Evolutionary conservation across 1,140 invertebrate genomes (phyloP).

Genomic region (Bilobella aurantiaca): DNA sequence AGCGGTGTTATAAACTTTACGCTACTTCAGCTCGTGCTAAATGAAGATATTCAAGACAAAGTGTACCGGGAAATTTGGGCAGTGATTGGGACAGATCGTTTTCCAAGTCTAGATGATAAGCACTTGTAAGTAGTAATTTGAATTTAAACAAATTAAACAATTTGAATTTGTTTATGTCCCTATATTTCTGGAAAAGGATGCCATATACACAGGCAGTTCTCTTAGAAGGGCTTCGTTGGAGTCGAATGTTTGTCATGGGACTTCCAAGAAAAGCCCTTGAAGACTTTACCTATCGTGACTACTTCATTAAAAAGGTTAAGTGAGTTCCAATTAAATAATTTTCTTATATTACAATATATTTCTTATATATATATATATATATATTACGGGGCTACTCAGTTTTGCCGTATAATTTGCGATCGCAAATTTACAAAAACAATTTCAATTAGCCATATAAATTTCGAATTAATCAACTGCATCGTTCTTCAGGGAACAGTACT

Average conservation of each 20-base stretch:
- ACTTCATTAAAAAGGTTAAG: neutral
- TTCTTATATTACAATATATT: neutral
- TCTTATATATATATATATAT: no score
- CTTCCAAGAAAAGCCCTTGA: neutral
- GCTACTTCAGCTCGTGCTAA: neutral
- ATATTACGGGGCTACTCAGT: no score
- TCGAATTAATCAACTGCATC: no score
- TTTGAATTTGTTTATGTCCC: neutral
- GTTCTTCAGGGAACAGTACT: neutral
- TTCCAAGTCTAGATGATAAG: neutral
- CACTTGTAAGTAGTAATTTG: no score
- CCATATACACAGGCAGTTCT: neutral
- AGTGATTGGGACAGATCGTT: neutral
- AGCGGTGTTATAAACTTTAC: no score
- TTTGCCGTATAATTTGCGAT: no score
- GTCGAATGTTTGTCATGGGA: neutral
- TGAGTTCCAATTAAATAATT: neutral
- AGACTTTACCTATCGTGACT: neutral
- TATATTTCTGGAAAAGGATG: neutral
- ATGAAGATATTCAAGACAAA: neutral
- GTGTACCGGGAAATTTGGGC: neutral
- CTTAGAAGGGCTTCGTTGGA: neutral
- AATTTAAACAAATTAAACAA: neutral
- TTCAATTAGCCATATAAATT: no score
- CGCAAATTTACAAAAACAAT: no score